phyloP scores from a whole-genome alignment of 2,797 vertebrate species.

The Falco naumanni region DNA sequence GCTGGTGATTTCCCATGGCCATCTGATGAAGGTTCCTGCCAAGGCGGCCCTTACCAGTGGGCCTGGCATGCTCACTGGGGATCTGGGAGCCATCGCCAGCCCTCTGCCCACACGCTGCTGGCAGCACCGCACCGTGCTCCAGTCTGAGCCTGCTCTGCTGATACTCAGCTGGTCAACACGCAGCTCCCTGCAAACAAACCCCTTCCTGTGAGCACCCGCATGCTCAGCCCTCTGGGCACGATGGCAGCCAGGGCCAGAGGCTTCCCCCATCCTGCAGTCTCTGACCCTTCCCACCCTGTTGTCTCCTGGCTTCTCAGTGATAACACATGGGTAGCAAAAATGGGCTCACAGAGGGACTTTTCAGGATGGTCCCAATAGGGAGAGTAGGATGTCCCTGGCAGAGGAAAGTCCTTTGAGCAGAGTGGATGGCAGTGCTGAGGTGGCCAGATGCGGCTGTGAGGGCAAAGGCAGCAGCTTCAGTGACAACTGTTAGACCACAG shows the following conservation, averaged over 20 bases:
- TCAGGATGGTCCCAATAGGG: not conserved
- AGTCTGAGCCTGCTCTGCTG: not conserved
- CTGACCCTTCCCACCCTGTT: not conserved
- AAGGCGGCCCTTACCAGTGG: not conserved
- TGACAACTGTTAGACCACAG: not conserved
- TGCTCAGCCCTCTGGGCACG: not conserved
- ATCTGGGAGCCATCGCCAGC: not conserved
- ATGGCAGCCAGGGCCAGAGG: not conserved
- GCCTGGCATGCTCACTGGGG: fast-evolving
- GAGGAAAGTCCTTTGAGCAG: not conserved
- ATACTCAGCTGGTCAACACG: not conserved
- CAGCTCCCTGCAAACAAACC: not conserved
- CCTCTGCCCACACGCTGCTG: not conserved
- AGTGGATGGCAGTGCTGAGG: not conserved
- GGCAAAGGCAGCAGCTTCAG: not conserved
- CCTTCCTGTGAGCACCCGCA: not conserved
- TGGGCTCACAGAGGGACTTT: not conserved
- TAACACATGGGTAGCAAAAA: not conserved
- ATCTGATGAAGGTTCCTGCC: not conserved
- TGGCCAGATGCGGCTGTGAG: not conserved
- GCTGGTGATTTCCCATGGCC: not conserved
- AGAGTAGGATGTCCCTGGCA: not conserved
- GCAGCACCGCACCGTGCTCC: fast-evolving
- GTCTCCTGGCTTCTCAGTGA: not conserved
- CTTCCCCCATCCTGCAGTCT: not conserved